Conservation (phyloP, 2,113 vertebrate species). For the Elachura formosa region DNA sequence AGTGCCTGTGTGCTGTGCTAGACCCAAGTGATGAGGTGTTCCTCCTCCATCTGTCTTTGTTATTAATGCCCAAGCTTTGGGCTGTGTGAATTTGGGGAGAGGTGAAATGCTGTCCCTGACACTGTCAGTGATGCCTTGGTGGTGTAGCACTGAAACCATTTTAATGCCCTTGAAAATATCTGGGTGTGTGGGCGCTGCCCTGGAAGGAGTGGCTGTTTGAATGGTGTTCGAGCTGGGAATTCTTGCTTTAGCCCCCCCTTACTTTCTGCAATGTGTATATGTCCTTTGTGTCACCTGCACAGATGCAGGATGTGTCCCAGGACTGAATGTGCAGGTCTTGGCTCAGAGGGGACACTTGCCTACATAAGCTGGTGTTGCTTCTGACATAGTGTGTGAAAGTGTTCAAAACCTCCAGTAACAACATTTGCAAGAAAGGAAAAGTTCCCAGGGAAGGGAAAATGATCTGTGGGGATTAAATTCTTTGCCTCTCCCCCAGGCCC, state of each 20-base stretch:
- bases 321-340: not conserved
- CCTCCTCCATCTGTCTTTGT: not conserved
- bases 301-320: not conserved
- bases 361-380: not conserved
- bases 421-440: not conserved
- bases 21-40: not conserved
- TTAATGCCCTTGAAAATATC: not conserved
- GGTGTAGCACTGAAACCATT: not conserved
- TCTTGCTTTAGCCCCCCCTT: not conserved
- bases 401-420: not conserved
- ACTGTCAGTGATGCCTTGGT: not conserved
- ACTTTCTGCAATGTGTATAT: not conserved
- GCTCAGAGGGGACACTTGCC: not conserved
- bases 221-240: not conserved
- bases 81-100: not conserved
- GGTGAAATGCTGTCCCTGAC: not conserved
- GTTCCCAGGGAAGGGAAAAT: not conserved
- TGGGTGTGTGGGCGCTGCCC: not conserved
- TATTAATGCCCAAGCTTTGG: not conserved
- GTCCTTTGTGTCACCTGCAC: not conserved
- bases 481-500: not conserved
- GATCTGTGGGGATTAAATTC: not conserved
- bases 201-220: not conserved
- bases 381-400: not conserved
- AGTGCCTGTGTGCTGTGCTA: not conserved